Evolutionary conservation across 2,888 invertebrate genomes (phyloP).

Genomic region (Tricholauxania praeusta): DNA sequence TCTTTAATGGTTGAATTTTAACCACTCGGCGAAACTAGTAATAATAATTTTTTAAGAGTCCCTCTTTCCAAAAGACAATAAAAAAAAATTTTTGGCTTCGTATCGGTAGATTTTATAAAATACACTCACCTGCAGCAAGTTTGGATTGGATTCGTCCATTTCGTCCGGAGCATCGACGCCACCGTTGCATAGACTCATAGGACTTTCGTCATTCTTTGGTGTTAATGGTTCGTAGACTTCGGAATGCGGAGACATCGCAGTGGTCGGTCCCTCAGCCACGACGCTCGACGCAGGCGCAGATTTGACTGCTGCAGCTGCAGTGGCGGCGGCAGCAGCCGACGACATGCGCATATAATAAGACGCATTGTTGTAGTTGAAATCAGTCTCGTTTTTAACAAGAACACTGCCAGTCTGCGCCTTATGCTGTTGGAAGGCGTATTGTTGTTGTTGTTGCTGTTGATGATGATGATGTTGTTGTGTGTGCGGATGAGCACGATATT

Average conservation of each 20-base stretch:
- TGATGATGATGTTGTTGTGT: conserved; percentile 21
- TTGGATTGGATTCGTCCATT: conserved; percentile 55
- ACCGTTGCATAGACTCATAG: conserved; percentile 52
- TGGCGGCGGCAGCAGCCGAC: conserved; percentile 9
- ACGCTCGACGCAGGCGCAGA: conserved; percentile 1
- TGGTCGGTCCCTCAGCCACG: conserved; percentile 33
- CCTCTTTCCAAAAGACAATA: no score
- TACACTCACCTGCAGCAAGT: conserved; percentile 54
- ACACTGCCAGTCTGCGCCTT: conserved; percentile 20
- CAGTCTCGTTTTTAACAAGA: conserved; percentile 39
- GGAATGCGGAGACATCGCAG: conserved; percentile 38
- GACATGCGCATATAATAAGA: conserved; percentile 50
- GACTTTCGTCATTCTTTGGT: conserved; percentile 57
- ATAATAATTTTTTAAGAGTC: no score
- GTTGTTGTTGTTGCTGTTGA: conserved; percentile 33
- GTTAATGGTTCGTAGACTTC: conserved; percentile 57
- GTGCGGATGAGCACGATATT: conserved; percentile 24
- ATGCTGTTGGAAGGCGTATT: conserved; percentile 34
- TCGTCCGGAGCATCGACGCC: conserved; percentile 51
- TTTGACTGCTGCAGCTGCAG: conserved; percentile 25
- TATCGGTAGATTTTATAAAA: not conserved
- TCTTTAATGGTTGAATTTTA: no score
- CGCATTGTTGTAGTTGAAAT: conserved; percentile 51
- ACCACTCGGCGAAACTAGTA: no score
- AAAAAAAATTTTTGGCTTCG: no score